Base-by-base conservation (phyloP, 2,797 vertebrate species). In the Chelonia mydas region DNA sequence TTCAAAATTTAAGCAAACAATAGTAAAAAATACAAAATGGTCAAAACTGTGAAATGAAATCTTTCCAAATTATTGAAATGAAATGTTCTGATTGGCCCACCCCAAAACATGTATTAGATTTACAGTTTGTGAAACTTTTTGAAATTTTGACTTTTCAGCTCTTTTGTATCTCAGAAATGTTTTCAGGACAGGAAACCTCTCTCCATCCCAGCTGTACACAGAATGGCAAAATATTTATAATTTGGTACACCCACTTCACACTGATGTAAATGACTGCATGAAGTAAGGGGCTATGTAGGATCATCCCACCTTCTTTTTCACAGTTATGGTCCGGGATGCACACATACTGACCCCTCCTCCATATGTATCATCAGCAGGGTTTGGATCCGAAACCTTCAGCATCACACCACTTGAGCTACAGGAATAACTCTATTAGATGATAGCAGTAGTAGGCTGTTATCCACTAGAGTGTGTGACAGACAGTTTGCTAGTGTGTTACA, bases 351-450 rank as follows among this genome's bases (percentile, higher is more conserved):
- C 27, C 59, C 28, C 28, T 19, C 5, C 53, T 6, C 28, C 28
- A 61, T 8, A 27, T 2, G 76, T n/a, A 0, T n/a, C 7, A 0
- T 1, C 1, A 47, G 54, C 3, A 4, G 85, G 12, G 9, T 45
- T 61, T 45, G 51, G 76, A 59, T 3, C 27, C 59, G 11, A 53
- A 37, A 31, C 6, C 11, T 15, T 80, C 17, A 21, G 53, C 21
- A n/a, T 82, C 61, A 12, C 37, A 12, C n/a, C 19, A n/a, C 33
- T 5, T 3, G 17, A 13, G 53, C 37, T 28, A 49, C 25, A 57
- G 25, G 55, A 41, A 8, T n/a, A 27, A 72, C 28, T 51, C 10
- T n/a, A 3, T n/a, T 65, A 19, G 33, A n/a, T 16, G 33, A n/a
- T n/a, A n/a, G 17, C 33, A 68, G 33, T n/a, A 68, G n/a, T n/a